Conservation (phyloP, 2,797 vertebrate species). For the Macropus fuliginosus region DNA sequence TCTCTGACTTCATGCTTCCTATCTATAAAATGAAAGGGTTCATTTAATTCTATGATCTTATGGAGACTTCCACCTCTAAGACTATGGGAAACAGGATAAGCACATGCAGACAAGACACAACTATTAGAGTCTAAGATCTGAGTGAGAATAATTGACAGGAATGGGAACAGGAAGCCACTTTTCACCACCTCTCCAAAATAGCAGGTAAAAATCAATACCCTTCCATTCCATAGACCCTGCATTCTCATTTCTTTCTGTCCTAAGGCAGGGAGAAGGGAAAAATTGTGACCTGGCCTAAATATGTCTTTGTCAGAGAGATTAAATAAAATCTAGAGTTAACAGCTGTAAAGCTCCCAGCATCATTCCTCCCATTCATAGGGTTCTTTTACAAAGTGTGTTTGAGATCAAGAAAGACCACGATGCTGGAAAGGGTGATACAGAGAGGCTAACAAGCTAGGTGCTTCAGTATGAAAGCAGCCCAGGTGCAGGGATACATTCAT, state of each 20-base stretch:
- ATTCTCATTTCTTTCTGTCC: neutral
- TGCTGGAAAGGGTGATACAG: neutral
- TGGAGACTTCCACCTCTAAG: neutral
- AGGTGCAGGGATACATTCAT: neutral
- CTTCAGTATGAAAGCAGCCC: slow-evolving; percentile 16
- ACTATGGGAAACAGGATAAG: neutral
- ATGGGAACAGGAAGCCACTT: neutral
- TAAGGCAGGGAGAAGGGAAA: neutral
- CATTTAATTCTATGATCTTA: neutral
- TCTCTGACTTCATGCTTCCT: neutral
- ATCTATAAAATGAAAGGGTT: neutral
- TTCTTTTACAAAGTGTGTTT: neutral
- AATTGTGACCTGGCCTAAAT: neutral
- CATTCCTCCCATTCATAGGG: neutral
- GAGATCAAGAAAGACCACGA: neutral
- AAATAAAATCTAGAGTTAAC: neutral
- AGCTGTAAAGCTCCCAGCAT: slow-evolving; percentile 10
- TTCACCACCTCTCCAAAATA: neutral
- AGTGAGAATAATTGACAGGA: neutral
- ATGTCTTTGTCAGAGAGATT: neutral
- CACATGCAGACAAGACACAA: too few species aligned
- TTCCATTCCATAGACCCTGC: neutral
- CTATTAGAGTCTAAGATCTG: neutral
- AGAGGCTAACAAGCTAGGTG: neutral
- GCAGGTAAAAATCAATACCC: neutral